These are phyloP conservation scores for Synanthedon tipuliformis DNA, from an alignment of 2,888 invertebrate species.

Conservation along the genomic window DNA sequence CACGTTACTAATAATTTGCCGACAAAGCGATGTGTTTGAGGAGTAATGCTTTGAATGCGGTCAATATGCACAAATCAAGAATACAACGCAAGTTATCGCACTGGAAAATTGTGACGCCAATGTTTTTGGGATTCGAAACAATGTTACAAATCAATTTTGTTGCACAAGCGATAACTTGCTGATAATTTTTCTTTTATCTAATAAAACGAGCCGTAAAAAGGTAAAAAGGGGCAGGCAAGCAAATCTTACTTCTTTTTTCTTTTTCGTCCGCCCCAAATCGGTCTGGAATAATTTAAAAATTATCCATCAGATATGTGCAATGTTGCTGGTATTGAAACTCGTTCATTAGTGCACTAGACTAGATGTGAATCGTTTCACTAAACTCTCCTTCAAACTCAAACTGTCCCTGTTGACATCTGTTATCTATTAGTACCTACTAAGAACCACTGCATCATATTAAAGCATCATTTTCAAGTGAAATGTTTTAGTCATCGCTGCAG, in stretches of 20 bases:
- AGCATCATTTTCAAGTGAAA: too few relatives aligned
- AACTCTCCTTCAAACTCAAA: too few relatives aligned
- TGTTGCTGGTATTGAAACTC: not conserved
- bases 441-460: too few relatives aligned
- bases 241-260: conserved; percentile 97
- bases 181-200: conserved; percentile 41
- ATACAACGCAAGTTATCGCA: conserved; percentile 66
- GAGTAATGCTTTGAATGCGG: conserved; percentile 52
- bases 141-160: conserved; percentile 38
- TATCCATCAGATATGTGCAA: conserved; percentile 34
- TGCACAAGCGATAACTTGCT: conserved; percentile 65
- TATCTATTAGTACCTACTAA: too few relatives aligned
- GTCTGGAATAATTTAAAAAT: conserved; percentile 78
- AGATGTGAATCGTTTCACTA: too few relatives aligned
- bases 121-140: conserved; percentile 22
- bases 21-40: conserved; percentile 62
- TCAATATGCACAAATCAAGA: conserved; percentile 49
- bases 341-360: too few relatives aligned
- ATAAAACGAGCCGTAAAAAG: conserved; percentile 66
- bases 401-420: too few relatives aligned
- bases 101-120: conserved; percentile 40
- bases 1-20: conserved; percentile 35
- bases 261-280: conserved; percentile 96
- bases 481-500: too few relatives aligned
- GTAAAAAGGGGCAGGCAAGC: conserved; percentile 71